These are phyloP conservation scores for Hydractinia echinata DNA, from an alignment of 30 jellyfish, hydroid and myxozoan genomes.

Conservation along the genomic window DNA sequence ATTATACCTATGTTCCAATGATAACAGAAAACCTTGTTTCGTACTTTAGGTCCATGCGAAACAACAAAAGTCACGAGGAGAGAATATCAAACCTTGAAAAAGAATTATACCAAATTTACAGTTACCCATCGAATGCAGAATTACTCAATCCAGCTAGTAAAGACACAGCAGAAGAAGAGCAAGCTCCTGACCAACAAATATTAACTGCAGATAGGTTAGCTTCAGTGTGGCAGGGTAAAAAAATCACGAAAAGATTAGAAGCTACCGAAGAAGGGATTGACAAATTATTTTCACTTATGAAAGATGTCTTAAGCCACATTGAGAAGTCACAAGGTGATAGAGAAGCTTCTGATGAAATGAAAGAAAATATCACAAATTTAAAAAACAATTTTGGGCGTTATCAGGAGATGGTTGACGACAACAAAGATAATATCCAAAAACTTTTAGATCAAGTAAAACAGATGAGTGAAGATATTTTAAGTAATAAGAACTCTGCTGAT, in stretches of 20 bases:
- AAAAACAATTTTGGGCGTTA: background rate
- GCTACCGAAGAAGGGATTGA: slow-evolving; percentile 71
- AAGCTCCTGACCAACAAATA: background rate
- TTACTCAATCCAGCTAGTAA: background rate
- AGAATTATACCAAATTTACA: background rate
- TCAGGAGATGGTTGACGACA: slow-evolving; percentile 2
- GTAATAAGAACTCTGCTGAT: too few species aligned
- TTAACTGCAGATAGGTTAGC: slow-evolving; percentile 1
- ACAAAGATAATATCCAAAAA: background rate
- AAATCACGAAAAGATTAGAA: slow-evolving; percentile 49
- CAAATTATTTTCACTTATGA: slow-evolving; percentile 52
- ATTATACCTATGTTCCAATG: too few species aligned
- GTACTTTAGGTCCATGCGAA: background rate
- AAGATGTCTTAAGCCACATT: background rate
- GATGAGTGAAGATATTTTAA: background rate
- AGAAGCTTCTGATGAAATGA: background rate
- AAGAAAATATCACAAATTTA: background rate
- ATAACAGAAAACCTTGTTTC: too few species aligned
- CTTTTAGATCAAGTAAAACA: slow-evolving; percentile 1
- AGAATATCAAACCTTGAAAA: slow-evolving; percentile 1
- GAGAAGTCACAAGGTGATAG: background rate
- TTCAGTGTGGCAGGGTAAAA: slow-evolving; percentile 49
- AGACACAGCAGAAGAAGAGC: background rate
- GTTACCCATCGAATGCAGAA: slow-evolving; percentile 19
- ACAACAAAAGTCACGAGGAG: slow-evolving; percentile 8